phyloP scores from a whole-genome alignment of 92 coral and sea anemone species.

The Meandrina meandrites region DNA sequence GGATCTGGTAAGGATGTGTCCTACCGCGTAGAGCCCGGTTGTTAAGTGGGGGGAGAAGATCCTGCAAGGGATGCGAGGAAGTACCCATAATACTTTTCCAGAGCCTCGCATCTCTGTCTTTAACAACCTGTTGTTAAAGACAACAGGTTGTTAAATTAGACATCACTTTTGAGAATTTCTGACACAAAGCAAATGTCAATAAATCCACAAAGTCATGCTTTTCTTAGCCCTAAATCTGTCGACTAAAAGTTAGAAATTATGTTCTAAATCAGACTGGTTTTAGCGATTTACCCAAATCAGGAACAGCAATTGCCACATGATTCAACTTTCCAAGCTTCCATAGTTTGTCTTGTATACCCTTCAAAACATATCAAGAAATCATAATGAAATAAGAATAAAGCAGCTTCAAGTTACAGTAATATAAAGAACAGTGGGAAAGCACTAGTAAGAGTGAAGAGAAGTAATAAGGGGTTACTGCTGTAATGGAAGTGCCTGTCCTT shows the following conservation, averaged over 20 bases:
- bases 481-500: no score
- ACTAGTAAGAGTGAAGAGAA: not conserved
- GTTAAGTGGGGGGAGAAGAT: no score
- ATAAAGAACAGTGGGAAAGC: not conserved
- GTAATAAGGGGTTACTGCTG: not conserved
- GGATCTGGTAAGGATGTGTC: no score
- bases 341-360: slow-evolving; percentile 71
- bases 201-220: not conserved
- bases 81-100: no score
- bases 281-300: slow-evolving; percentile 74
- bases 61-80: no score
- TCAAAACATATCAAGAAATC: slow-evolving; percentile 3
- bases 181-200: not conserved
- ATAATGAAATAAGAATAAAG: not conserved
- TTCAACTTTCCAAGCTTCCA: slow-evolving; percentile 94
- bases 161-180: not conserved
- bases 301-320: slow-evolving; percentile 99
- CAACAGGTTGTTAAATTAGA: no score
- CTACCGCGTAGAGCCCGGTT: no score
- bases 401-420: not conserved
- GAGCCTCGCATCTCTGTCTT: no score
- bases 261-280: not conserved
- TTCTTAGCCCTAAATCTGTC: not conserved
- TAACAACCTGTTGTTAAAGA: no score
- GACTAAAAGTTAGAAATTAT: not conserved